A percentile compares a stretch with the other conserved stretches of the same genome.
These are phyloP conservation scores for Zaprionus ornatus DNA, from an alignment of 1,140 invertebrate species.

Conservation along the genomic window DNA sequence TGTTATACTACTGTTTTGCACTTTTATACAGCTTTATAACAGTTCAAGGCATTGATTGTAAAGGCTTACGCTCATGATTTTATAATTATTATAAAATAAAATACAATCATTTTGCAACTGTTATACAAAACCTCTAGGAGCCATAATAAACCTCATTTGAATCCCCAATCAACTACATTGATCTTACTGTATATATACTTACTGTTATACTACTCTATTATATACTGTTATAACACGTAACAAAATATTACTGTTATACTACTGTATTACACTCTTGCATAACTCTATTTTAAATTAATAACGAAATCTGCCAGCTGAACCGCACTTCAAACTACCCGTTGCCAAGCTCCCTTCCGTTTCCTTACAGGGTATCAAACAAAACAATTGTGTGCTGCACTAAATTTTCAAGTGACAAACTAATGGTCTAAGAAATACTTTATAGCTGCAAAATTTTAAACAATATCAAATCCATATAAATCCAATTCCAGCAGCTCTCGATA, in stretches of 20 bases:
- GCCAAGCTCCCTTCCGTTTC: background rate
- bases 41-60: no score
- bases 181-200: no score
- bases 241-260: background rate
- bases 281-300: background rate
- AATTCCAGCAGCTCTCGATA: conserved; percentile 67
- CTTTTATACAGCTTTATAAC: background rate
- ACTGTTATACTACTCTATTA: background rate
- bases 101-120: background rate
- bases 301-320: no score
- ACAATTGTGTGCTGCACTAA: conserved; percentile 63
- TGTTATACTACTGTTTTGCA: background rate
- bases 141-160: no score
- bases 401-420: conserved; percentile 82
- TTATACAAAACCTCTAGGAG: background rate
- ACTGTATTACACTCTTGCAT: background rate
- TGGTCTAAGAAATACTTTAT: conserved; percentile 81
- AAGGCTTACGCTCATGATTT: no score
- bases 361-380: conserved; percentile 46
- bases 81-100: no score
- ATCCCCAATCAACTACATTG: no score
- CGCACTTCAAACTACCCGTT: background rate
- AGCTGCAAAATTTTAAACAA: conserved; percentile 77
- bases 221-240: no score
- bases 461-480: conserved; percentile 63